Evolutionary conservation across 2,113 vertebrate genomes (phyloP), one percentile per base, ranked within the genome.

Genomic region (Neotoma lepida): DNA sequence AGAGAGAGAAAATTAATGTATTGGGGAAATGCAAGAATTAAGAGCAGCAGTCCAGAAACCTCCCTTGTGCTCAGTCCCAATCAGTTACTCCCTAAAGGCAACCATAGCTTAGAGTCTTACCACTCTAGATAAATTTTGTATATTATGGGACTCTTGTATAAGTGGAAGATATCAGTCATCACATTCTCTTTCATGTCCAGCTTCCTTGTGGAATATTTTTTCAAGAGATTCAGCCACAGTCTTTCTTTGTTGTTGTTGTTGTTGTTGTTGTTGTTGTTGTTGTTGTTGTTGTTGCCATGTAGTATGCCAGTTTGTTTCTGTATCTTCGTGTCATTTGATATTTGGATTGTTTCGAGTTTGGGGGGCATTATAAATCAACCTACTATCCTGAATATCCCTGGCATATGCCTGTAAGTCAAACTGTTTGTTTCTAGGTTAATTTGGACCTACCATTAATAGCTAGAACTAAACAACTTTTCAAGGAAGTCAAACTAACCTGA

Each of bases 21-120:
- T 80, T 70, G 54, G 66, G 22, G 2, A 92, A 96, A 96, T 46
- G 20, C 33, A 92, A 86, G 44, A 64, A 66, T 86, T 86, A 94
- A 92, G 73, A 4, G 80, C 74, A 70, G n/a, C 26, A 89, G 30
- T 64, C n/a, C 18, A 85, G 51, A 91, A 93, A 95, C n/a, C 7
- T 78, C 70, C 71, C 58, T 89, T 77, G 28, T 9, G 28, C 63
- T 33, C 58, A 85, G 44, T 54, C 49, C 35, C 26, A 24, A 73
- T 66, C 20, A 84, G 22, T 90, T 56, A 92, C 28, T 46, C 18
- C 58, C 73, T 71, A 85, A 56, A 95, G 51, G 28, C 51, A 91
- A 80, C 3, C 41, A 76, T 18, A 80, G 63, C 24, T 94, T 77
- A 88, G 76, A 88, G 81, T 88, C 51, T 74, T 90, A 95, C 71